Conservation (phyloP, 2,888 invertebrate species). For the Bellardia bayeri region DNA sequence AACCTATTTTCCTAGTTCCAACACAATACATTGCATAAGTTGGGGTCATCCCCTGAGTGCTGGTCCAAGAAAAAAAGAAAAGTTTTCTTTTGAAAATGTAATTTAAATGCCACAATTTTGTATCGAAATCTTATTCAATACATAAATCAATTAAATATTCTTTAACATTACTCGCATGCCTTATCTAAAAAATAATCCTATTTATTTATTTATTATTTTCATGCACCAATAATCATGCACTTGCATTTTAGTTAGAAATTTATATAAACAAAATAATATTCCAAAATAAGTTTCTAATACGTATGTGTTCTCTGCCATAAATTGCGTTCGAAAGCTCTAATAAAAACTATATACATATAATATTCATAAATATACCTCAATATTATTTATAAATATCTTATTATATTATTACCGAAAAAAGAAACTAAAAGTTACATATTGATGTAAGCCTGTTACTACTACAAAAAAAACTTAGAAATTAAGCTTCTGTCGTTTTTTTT, state of each 20-base stretch:
- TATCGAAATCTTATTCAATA: not conserved
- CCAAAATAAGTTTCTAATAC: conserved; percentile 55
- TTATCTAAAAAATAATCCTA: not conserved
- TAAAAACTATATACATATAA: conserved; percentile 2
- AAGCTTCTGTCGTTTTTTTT: conserved; percentile 46
- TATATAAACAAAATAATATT: conserved; percentile 9
- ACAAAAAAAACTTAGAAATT: conserved; percentile 37
- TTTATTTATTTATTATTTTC: conserved; percentile 1
- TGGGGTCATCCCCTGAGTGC: too few relatives aligned
- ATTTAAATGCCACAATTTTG: too few relatives aligned
- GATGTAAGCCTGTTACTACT: conserved; percentile 68
- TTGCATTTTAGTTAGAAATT: conserved; percentile 6
- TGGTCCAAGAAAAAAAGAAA: too few relatives aligned
- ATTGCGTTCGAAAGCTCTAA: conserved; percentile 43
- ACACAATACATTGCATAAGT: too few relatives aligned
- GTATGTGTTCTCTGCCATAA: conserved; percentile 72
- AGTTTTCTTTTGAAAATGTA: too few relatives aligned
- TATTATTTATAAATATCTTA: conserved; percentile 33
- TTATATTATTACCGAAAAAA: conserved; percentile 18
- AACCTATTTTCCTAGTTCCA: too few relatives aligned
- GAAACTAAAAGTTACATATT: conserved; percentile 45
- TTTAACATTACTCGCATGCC: conserved; percentile 49
- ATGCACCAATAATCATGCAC: not conserved
- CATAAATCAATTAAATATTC: conserved; percentile 47
- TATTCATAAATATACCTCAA: conserved; percentile 20